Conservation (phyloP, 2,113 vertebrate species). For the Lophotis ruficrista region DNA sequence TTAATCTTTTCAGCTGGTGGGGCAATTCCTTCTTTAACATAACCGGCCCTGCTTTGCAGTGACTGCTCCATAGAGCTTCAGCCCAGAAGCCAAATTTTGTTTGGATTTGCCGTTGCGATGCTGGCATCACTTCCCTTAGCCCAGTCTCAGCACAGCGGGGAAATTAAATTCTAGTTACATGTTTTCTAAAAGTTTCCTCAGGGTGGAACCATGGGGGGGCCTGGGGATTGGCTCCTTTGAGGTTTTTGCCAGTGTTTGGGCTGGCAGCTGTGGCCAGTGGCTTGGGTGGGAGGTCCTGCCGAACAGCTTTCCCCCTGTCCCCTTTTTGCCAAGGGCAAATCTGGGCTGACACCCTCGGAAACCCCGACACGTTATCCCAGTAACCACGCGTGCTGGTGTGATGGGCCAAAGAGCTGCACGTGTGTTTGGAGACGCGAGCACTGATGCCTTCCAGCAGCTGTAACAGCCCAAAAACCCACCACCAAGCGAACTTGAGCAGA, state of each 20-base stretch:
- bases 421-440: accelerated
- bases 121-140: not conserved
- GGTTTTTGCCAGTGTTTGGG: not conserved
- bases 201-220: not conserved
- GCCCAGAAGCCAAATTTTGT: not conserved
- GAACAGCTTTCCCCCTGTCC: not conserved
- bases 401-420: not conserved
- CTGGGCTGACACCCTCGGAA: not conserved
- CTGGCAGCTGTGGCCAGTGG: not conserved
- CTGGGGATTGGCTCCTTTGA: not conserved
- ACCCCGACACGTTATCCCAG: not conserved
- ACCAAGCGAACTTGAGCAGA: not conserved
- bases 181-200: not conserved
- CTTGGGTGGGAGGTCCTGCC: accelerated
- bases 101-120: not conserved
- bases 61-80: not conserved
- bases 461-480: not conserved
- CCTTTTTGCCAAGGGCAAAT: not conserved
- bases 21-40: not conserved
- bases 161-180: not conserved
- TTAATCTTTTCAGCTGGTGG: not conserved
- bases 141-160: not conserved
- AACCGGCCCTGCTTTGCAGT: not conserved
- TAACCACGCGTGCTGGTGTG: accelerated
- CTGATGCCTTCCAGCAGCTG: not conserved